Base-by-base conservation (phyloP, 2,797 vertebrate genomes). In the Pseudochromis fuscus region DNA sequence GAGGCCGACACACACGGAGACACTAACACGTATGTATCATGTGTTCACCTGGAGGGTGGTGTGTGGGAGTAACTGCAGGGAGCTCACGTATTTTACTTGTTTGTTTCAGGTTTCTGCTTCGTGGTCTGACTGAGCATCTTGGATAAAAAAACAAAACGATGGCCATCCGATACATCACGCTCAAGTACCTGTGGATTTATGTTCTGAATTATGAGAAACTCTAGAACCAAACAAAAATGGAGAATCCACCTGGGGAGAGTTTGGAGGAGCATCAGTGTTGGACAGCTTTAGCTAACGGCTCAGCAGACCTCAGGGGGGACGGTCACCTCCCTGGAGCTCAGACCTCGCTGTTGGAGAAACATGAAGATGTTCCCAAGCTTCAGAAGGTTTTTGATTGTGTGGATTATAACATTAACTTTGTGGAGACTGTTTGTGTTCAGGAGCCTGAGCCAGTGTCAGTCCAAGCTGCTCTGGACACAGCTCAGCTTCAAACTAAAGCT, bases 201-300 rank as follows among this genome's bases (percentile, higher is more conserved):
- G 90, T 88, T 83, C 69, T 88, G 85, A 88, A 88, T 79, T 82
- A 88, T 81, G 85, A 83, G 49, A 87, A 86, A 91, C 72, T 86
- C 28, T 92, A 88, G 84, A 84, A 67, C 11, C 38, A 5, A 87
- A 86, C n/a, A 57, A 79, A 83, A 85, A 96, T 96, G 95, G 95
- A 97, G 89, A 73, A 76, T 75, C 73, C 87, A 23, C 72, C 72
- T 62, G 49, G 79, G 72, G 77, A 51, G 63, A 79, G 75, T 82
- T 69, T 85, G 88, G 88, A 86, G 68, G 90, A 76, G 88, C 67
- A 71, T 45, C 77, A 78, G 61, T 66, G 77, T 31, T 63, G 65
- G 59, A 72, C 73, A 40, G 59, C 33, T 65, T 77, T 83, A 19
- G 77, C 71, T 13, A 75, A 87, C 25, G 58, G 37, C 68, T 79